Conservation (phyloP, 1,140 invertebrate genomes). For the Oedothorax gibbosus region DNA sequence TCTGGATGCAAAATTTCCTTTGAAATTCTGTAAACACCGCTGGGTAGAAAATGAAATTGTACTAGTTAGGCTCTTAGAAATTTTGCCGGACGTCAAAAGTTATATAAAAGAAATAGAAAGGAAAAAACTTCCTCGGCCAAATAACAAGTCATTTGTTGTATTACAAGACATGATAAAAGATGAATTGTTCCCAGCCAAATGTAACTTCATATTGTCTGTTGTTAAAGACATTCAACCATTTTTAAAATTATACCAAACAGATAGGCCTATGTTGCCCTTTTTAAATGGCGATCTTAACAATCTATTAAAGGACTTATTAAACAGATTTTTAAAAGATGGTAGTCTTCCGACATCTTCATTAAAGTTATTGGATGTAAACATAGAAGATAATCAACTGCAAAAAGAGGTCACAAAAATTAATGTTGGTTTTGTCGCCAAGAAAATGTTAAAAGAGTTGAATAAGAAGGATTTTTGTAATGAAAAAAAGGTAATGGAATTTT, state of each 20-base stretch:
- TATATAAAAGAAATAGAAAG: slow-evolving; percentile 4
- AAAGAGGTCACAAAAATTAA: slow-evolving; percentile 11
- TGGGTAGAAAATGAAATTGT: slow-evolving; percentile 10
- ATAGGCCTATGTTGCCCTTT: slow-evolving; percentile 27
- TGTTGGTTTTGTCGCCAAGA: slow-evolving; percentile 5
- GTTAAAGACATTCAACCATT: slow-evolving; percentile 15
- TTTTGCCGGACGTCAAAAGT: slow-evolving; percentile 3
- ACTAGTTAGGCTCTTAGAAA: not conserved
- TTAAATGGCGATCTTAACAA: not conserved
- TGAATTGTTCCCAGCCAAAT: slow-evolving; percentile 4
- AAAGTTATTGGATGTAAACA: not conserved
- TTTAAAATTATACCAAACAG: slow-evolving; percentile 20
- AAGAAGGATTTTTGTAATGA: slow-evolving; percentile 7
- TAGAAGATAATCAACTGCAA: not conserved
- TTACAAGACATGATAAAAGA: not conserved
- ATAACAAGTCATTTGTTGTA: not conserved
- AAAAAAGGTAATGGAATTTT: slow-evolving; percentile 26
- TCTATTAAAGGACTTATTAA: slow-evolving; percentile 4
- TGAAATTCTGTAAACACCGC: slow-evolving; percentile 4
- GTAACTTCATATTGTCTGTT: slow-evolving; percentile 5
- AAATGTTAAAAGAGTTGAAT: not conserved
- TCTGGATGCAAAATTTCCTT: not conserved
- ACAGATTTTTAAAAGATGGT: slow-evolving; percentile 23
- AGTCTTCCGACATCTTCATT: slow-evolving; percentile 4
- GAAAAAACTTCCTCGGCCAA: not conserved